phyloP scores from a whole-genome alignment of 2,888 invertebrate genomes.

The Athalia cordata region DNA sequence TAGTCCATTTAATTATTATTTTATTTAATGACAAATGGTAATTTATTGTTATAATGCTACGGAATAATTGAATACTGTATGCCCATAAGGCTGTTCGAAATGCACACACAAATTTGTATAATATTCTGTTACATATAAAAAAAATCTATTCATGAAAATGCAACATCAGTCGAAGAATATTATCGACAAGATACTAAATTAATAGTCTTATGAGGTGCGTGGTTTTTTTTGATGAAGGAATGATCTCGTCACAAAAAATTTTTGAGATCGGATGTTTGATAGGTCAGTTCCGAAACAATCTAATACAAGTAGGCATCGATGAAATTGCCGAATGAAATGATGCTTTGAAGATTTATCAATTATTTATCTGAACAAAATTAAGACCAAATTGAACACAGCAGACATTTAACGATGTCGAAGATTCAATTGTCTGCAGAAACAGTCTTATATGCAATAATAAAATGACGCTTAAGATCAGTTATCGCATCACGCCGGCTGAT shows the following conservation, averaged over 20 bases:
- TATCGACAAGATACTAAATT: slow-evolving; percentile 24
- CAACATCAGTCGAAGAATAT: slow-evolving; percentile 18
- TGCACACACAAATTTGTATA: slow-evolving; percentile 8
- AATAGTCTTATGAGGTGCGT: background rate
- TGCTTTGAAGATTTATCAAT: too few species aligned
- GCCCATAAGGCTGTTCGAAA: background rate
- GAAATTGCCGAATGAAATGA: background rate
- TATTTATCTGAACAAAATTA: too few species aligned
- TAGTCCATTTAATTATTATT: slow-evolving; percentile 71
- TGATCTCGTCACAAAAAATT: background rate
- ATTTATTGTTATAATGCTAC: slow-evolving; percentile 46
- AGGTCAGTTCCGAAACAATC: background rate
- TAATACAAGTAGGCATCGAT: slow-evolving; percentile 7
- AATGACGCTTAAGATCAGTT: too few species aligned
- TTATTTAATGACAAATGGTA: slow-evolving; percentile 60
- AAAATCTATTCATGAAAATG: slow-evolving; percentile 18
- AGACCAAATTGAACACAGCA: too few species aligned
- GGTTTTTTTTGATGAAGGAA: background rate
- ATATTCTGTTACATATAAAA: slow-evolving; percentile 6
- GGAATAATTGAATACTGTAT: slow-evolving; percentile 13
- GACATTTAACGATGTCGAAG: too few species aligned
- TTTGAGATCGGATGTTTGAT: background rate
- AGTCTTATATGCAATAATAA: too few species aligned
- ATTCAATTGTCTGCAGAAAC: too few species aligned
- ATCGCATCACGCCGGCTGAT: too few species aligned